Evolutionary conservation across 2,113 vertebrate species (phyloP).

Genomic region (Irena cyanogastra): DNA sequence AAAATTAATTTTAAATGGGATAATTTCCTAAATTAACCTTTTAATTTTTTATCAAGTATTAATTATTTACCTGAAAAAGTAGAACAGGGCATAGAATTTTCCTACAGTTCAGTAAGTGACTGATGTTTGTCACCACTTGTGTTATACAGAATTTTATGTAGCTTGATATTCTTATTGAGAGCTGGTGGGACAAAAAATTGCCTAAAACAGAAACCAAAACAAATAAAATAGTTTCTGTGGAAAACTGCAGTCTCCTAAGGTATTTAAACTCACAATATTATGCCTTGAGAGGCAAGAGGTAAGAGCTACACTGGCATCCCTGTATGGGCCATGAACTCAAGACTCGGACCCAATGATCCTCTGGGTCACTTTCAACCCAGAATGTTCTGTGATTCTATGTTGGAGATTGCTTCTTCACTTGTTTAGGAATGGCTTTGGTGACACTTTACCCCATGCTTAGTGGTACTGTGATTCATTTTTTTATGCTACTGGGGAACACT

Average conservation of each 20-base stretch:
- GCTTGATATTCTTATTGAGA: not conserved
- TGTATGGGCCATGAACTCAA: not conserved
- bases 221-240: not conserved
- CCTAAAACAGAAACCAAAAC: not conserved
- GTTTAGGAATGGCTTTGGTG: constrained; percentile 11
- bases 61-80: not conserved
- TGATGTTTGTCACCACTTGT: not conserved
- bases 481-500: not conserved
- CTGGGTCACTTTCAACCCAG: not conserved
- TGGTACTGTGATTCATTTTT: not conserved
- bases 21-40: not conserved
- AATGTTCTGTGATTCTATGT: not conserved
- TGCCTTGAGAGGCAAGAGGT: constrained; percentile 33
- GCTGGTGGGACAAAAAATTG: not conserved
- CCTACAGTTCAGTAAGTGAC: not conserved
- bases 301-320: not conserved
- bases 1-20: not conserved
- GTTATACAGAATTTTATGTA: not conserved
- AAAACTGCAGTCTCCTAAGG: not conserved
- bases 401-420: not conserved
- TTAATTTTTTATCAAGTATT: not conserved
- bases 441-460: constrained; percentile 14
- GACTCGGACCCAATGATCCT: not conserved
- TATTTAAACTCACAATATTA: not conserved
- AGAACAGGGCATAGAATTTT: not conserved